Evolutionary conservation across 37 sponge, comb jelly and placozoan genomes (phyloP), one percentile per base, ranked within the genome.

Genomic region (Cliona cf. orientalis): DNA sequence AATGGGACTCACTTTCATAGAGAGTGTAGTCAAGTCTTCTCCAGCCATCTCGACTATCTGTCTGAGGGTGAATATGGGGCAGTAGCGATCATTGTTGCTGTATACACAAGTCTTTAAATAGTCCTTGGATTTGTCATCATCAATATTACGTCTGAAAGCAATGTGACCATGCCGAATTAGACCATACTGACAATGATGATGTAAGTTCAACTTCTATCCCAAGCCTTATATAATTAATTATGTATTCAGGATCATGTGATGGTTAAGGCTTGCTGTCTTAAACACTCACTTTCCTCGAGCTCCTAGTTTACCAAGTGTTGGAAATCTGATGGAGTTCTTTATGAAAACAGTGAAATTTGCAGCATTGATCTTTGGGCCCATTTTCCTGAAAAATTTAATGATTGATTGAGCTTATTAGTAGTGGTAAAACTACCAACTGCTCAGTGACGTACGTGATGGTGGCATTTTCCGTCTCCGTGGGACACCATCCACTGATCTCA

Each of bases 261-360:
- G n/a, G n/a, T n/a, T n/a, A n/a, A n/a, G n/a, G n/a, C n/a, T n/a
- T n/a, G n/a, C n/a, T n/a, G n/a, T n/a, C n/a, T n/a, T n/a, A 5
- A 26, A 11, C 0, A 69, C 78, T 78, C 58, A 95, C 95, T 74
- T 76, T 66, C 58, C 12, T 26, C n/a, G n/a, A n/a, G 35, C 69
- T 37, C 44, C 42, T 26, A 31, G 19, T 21, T 91, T 29, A 21
- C n/a, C n/a, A n/a, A n/a, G n/a, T n/a, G 43, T 74, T 11, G 87
- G 92, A 53, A 88, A 95, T 69, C 77, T 79, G 25, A 95, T 85
- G 5, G 81, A 71, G 71, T 95, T 95, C 75, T 95, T 95, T 35
- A 95, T 55, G 33, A 95, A 69, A 35, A 95, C 84, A 46, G 95
- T 95, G 70, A 95, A 95, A 36, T 88, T 72, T 9, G 42, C 38